Evolutionary conservation across 2,888 invertebrate species (phyloP).

Genomic region (Lepeophtheirus nordmannii): DNA sequence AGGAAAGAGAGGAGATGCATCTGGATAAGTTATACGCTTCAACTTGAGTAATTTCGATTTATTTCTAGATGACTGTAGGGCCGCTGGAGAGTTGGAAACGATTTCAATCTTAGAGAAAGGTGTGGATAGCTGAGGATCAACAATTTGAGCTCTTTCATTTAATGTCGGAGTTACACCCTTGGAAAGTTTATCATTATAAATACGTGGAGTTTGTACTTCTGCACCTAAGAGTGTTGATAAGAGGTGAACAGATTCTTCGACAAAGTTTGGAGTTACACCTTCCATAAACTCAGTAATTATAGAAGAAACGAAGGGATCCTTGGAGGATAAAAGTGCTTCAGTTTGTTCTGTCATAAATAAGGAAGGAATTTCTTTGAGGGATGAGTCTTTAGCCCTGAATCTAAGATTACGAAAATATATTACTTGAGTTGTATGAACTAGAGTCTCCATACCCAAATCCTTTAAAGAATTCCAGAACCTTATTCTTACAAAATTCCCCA

Average conservation of each 20-base stretch:
- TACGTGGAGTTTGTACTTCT: not conserved
- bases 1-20: not conserved
- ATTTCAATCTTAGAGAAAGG: not conserved
- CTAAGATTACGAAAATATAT: conserved; percentile 3
- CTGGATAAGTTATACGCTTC: not conserved
- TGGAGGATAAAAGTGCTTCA: not conserved
- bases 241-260: not conserved
- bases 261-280: not conserved
- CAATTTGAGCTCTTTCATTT: not conserved
- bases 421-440: not conserved
- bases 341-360: not conserved
- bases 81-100: not conserved
- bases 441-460: not conserved
- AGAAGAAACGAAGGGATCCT: not conserved
- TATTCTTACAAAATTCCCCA: not conserved
- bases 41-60: not conserved
- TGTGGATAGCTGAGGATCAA: not conserved
- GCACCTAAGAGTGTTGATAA: not conserved
- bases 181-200: no score
- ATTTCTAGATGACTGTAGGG: not conserved
- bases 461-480: not conserved
- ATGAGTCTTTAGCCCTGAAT: not conserved
- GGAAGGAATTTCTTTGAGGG: not conserved
- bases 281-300: not conserved
- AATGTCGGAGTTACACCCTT: not conserved